phyloP scores from a whole-genome alignment of 2,888 invertebrate species.

The Platerodrilus igneus region DNA sequence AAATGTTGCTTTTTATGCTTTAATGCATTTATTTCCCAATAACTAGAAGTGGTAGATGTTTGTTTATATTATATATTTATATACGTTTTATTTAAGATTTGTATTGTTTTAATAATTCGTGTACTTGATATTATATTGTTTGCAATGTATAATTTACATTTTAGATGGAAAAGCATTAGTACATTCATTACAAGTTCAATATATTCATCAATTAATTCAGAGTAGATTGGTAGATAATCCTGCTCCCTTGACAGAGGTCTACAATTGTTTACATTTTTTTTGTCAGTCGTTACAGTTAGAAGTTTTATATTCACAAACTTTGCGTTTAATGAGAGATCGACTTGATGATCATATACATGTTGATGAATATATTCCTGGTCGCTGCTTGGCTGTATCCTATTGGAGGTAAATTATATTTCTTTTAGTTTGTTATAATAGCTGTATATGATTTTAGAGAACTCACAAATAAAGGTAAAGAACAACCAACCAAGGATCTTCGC shows the following conservation, averaged over 20 bases:
- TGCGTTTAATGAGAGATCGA: constrained; percentile 81
- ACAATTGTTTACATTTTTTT: constrained; percentile 83
- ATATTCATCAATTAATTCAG: constrained; percentile 92
- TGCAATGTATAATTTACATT: constrained; percentile 32
- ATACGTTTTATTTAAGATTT: constrained; percentile 1
- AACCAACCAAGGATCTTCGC: constrained; percentile 58
- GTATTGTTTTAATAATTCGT: not conserved
- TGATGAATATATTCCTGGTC: constrained; percentile 87
- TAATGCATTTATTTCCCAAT: too few species aligned
- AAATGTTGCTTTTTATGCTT: too few species aligned
- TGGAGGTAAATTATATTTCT: constrained; percentile 67
- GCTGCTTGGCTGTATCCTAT: constrained; percentile 86
- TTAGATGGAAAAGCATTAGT: constrained; percentile 91
- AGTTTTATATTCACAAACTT: constrained; percentile 81
- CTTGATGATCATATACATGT: constrained; percentile 84
- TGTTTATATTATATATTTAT: not conserved
- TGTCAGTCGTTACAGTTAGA: constrained; percentile 94
- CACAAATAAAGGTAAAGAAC: constrained; percentile 50
- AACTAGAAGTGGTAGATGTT: too few species aligned
- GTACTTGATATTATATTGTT: constrained; percentile 4
- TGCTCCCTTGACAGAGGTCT: constrained; percentile 75
- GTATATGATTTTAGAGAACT: constrained; percentile 46
- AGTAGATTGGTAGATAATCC: constrained; percentile 77
- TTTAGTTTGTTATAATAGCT: not conserved
- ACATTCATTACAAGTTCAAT: constrained; percentile 88